phyloP scores from a whole-genome alignment of 2,113 vertebrate species.

The Microtus pennsylvanicus region DNA sequence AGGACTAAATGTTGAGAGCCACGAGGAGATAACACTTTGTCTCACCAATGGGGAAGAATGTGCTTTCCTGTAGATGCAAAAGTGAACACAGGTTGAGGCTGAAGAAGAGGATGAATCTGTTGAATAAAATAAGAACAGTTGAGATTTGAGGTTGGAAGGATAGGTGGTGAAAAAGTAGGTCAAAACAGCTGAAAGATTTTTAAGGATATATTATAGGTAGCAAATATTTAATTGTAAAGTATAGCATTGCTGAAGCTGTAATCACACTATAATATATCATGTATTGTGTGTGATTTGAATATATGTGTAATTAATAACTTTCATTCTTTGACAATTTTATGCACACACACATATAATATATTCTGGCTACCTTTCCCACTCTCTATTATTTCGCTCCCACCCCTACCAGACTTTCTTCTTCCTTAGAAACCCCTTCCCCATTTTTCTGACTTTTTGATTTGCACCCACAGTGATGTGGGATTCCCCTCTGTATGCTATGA shows the following conservation, averaged over 20 bases:
- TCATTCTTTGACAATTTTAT: too few species aligned
- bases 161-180: neutral
- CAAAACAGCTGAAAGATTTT: neutral
- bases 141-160: neutral
- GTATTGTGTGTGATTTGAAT: too few species aligned
- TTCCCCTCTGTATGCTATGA: too few species aligned
- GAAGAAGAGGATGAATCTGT: slow-evolving; percentile 13
- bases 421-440: neutral
- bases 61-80: neutral
- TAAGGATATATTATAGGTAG: neutral
- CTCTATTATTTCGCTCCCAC: neutral
- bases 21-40: neutral
- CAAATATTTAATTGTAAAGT: neutral
- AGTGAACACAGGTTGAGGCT: neutral
- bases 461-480: too few species aligned
- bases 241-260: neutral
- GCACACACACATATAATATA: neutral
- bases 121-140: neutral
- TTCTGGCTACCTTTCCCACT: neutral
- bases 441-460: neutral
- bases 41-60: neutral
- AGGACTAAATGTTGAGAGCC: neutral
- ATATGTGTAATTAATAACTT: neutral
- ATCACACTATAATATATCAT: neutral
- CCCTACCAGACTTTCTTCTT: neutral